phyloP scores from a whole-genome alignment of 64 coral and sea anemone species.

The Porites australiensis region DNA sequence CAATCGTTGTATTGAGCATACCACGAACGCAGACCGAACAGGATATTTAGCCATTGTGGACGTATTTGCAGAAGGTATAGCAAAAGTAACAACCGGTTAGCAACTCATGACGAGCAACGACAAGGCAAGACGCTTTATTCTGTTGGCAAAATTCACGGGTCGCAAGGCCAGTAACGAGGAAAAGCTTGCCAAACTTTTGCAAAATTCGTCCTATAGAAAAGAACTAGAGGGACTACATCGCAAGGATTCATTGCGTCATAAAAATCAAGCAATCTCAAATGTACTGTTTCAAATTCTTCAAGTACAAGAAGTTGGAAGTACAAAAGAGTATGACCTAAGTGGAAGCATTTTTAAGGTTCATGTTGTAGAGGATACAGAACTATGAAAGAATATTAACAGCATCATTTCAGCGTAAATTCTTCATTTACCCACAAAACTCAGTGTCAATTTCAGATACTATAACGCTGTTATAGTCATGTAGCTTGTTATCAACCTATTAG shows the following conservation, averaged over 20 bases:
- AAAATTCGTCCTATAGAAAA: conserved; percentile 33
- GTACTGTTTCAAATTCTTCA: conserved; percentile 55
- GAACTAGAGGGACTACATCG: conserved; percentile 30
- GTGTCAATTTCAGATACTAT: no score
- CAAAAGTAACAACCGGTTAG: background rate
- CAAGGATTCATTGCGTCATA: conserved; percentile 25
- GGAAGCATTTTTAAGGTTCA: conserved; percentile 26
- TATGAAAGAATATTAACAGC: background rate
- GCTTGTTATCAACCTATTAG: no score
- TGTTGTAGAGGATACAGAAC: conserved; percentile 27
- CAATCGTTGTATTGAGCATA: background rate
- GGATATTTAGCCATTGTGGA: background rate
- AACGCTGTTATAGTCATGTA: no score
- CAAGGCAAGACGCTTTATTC: conserved; percentile 9
- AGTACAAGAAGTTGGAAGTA: conserved; percentile 47
- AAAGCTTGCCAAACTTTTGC: conserved; percentile 37
- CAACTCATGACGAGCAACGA: conserved; percentile 1
- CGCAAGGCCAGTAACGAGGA: conserved; percentile 27
- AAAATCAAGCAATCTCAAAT: conserved; percentile 6
- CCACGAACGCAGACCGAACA: background rate
- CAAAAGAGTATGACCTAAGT: background rate
- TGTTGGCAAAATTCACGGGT: conserved; percentile 7
- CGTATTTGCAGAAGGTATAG: background rate
- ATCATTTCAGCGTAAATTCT: no score
- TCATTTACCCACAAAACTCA: no score